Conservation (phyloP, 2,888 invertebrate species). For the Tenthredo notha region DNA sequence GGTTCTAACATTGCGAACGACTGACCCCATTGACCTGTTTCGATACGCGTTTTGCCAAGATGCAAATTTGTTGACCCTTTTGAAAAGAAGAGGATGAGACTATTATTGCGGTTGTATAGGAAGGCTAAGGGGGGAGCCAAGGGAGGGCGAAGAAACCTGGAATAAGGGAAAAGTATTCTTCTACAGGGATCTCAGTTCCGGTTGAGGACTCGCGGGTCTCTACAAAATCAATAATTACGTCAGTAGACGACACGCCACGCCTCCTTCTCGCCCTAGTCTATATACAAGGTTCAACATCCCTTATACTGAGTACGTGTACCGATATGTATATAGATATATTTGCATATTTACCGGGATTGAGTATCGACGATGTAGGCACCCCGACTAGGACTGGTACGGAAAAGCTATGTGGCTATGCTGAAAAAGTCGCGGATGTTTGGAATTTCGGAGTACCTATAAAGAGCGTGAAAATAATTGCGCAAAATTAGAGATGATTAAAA, state of each 20-base stretch:
- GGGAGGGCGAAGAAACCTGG: background rate
- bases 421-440: background rate
- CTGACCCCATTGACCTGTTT: background rate
- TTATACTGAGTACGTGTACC: background rate
- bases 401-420: background rate
- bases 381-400: background rate
- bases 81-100: background rate
- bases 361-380: background rate
- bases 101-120: background rate
- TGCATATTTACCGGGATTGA: background rate
- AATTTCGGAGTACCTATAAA: background rate
- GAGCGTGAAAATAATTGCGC: background rate
- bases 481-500: background rate
- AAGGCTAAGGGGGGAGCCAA: no score
- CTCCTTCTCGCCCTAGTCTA: slow-evolving; percentile 10
- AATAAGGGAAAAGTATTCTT: slow-evolving; percentile 17
- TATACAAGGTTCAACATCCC: background rate
- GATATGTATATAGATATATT: background rate
- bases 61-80: background rate
- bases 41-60: background rate
- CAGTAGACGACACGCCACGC: slow-evolving; percentile 30
- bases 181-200: background rate
- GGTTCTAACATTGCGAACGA: background rate
- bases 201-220: slow-evolving; percentile 3
- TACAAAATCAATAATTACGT: slow-evolving; percentile 50